Conservation (phyloP, 2,888 invertebrate genomes). For the Nephrotoma guestfalica region DNA sequence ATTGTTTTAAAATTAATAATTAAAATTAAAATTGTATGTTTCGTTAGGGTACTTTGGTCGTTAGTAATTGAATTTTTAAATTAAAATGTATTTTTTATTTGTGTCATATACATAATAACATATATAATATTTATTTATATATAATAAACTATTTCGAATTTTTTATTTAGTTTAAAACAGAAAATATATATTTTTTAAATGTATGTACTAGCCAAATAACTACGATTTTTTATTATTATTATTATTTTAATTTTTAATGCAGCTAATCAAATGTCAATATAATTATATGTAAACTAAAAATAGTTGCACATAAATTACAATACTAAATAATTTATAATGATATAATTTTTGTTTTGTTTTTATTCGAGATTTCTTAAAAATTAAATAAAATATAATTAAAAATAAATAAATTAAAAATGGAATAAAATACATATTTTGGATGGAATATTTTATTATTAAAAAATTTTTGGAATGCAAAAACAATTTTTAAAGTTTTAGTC, state of each 20-base stretch:
- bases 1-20: neutral
- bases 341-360: neutral
- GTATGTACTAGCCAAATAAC: neutral
- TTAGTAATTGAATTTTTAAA: neutral
- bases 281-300: neutral
- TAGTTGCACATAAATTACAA: neutral
- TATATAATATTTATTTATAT: neutral
- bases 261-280: neutral
- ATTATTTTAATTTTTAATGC: neutral
- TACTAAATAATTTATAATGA: neutral
- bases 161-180: neutral
- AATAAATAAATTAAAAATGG: neutral
- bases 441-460: neutral
- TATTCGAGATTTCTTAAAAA: neutral
- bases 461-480: neutral
- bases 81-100: neutral
- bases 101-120: neutral
- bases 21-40: neutral
- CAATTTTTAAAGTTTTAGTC: neutral
- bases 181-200: neutral
- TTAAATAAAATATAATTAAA: neutral
- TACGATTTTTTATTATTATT: neutral
- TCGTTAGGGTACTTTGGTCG: neutral
- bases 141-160: neutral
- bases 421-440: neutral